These are phyloP conservation scores for Macaria notata DNA, from an alignment of 2,888 invertebrate genomes.

Conservation along the genomic window DNA sequence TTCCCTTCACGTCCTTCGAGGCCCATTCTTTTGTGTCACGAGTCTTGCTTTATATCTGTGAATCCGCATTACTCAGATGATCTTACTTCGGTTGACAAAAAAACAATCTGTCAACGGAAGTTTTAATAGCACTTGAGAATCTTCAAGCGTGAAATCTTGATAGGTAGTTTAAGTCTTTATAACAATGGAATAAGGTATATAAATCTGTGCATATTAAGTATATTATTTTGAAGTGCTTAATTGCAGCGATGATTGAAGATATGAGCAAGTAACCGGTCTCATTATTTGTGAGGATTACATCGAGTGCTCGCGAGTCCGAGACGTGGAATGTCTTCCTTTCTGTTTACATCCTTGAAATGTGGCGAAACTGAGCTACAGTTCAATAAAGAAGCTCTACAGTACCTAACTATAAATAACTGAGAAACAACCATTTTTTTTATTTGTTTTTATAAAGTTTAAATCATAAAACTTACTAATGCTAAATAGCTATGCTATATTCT, in stretches of 20 bases:
- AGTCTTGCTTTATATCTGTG: constrained; percentile 3
- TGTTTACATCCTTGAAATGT: constrained; percentile 18
- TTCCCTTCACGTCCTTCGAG: constrained; percentile 3
- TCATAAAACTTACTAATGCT: no score
- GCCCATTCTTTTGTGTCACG: constrained; percentile 2
- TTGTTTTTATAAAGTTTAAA: no score
- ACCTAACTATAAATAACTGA: no score
- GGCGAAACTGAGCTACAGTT: neutral
- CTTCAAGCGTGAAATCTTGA: constrained; percentile 6
- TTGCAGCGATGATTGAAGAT: constrained; percentile 16
- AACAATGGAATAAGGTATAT: constrained; percentile 15
- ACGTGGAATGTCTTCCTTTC: constrained; percentile 19
- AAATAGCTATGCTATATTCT: no score
- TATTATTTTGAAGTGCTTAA: constrained; percentile 4
- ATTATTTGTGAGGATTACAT: constrained; percentile 23
- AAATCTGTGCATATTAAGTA: constrained; percentile 5
- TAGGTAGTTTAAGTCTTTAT: constrained; percentile 16
- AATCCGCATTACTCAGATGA: constrained; percentile 16
- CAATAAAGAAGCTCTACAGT: no score
- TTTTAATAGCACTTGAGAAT: constrained; percentile 7
- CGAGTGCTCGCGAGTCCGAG: constrained; percentile 7
- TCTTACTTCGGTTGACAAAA: constrained; percentile 15
- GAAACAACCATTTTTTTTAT: no score
- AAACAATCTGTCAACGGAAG: constrained; percentile 12
- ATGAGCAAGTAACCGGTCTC: constrained; percentile 7